Evolutionary conservation across 2,888 invertebrate genomes (phyloP), one percentile per base, ranked within the genome.

Genomic region (Seira sanloemensis): DNA sequence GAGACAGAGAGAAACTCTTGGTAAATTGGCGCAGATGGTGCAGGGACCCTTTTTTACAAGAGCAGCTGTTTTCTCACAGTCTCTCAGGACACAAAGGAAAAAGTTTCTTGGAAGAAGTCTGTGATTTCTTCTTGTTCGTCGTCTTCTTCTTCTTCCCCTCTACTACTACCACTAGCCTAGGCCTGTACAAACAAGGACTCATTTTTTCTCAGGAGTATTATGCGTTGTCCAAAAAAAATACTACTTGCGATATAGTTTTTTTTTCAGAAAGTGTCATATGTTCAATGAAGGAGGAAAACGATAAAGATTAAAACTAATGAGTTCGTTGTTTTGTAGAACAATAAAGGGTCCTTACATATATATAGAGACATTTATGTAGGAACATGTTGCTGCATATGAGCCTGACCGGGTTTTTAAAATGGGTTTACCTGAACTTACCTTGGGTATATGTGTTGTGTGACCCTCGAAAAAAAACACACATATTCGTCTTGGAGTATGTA

Each of bases 271-370:
- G 73, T 78, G 83, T 84, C 84, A 84, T 84, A 83, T 83, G 83
- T 78, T 83, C 65, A 76, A 37, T 82, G 82, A 76, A 67, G 69
- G 65, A 76, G 37, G 46, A 81, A 76, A 66, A 58, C 12, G 37
- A 83, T 73, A 82, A 84, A 84, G 84, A 84, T 84, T 78, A 84
- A 84, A 84, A 84, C 84, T 84, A 84, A 84, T 84, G 84, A 84
- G 84, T 78, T 77, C 78, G 71, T 65, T 72, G 83, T 78, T 83
- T 72, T 74, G 27, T 76, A 78, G n/a, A 23, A 66, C n/a, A 66
- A 23, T 5, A 71, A 46, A 37, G 50, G 71, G 19, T 65, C 12
- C 37, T 37, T 37, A 37, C 37, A 7, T 12, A n/a, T n/a, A n/a
- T n/a, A n/a, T n/a, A n/a, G n/a, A n/a, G n/a, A n/a, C 37, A 37